phyloP scores from a whole-genome alignment of 2,113 vertebrate genomes.

The Stictonetta naevosa region DNA sequence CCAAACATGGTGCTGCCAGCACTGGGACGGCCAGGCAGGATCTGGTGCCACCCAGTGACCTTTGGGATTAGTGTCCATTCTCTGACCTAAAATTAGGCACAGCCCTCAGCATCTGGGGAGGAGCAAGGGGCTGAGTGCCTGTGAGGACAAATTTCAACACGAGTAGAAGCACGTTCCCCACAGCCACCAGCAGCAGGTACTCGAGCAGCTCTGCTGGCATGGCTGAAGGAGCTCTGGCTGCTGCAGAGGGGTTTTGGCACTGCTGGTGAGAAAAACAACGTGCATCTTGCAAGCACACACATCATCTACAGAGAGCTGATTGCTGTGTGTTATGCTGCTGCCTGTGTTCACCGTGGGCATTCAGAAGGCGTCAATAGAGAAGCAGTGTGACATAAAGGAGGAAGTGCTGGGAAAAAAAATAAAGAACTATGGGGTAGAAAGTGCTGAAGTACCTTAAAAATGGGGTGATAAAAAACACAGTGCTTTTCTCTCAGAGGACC shows the following conservation, averaged over 20 bases:
- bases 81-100: conserved; percentile 31
- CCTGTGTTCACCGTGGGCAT: background rate
- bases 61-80: background rate
- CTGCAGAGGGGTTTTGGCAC: background rate
- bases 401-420: background rate
- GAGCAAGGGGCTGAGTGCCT: background rate
- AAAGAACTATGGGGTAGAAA: accelerated
- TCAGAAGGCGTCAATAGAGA: background rate
- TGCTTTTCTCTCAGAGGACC: background rate
- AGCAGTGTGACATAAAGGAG: background rate
- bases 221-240: background rate
- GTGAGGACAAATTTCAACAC: background rate
- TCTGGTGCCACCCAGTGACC: background rate
- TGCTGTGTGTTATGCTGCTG: background rate
- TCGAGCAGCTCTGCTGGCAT: accelerated
- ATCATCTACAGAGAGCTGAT: background rate
- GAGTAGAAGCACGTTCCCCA: background rate
- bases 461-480: accelerated
- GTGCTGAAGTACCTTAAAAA: background rate
- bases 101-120: accelerated
- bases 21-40: background rate
- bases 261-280: accelerated
- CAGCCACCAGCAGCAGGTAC: background rate
- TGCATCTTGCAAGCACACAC: background rate
- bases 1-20: background rate